A percentile compares a stretch with the other conserved stretches of the same genome.
phyloP scores from a whole-genome alignment of 2,113 vertebrate species.

The Apus apus region DNA sequence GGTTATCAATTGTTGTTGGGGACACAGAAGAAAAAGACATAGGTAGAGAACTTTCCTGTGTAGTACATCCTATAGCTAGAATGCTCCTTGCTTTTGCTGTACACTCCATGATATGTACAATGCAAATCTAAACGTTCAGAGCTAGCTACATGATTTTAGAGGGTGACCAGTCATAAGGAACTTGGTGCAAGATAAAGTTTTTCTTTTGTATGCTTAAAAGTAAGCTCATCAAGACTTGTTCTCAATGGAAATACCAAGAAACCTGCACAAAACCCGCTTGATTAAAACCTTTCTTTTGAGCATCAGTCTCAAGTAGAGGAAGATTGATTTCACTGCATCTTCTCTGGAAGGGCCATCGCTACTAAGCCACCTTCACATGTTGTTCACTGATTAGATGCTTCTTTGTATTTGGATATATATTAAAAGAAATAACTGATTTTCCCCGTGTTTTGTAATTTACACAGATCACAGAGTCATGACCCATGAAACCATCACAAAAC shows the following conservation, averaged over 20 bases:
- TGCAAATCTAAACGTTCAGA: neutral
- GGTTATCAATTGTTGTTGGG: neutral
- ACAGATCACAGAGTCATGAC: neutral
- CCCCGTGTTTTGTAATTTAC: neutral
- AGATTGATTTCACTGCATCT: neutral
- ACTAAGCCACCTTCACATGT: neutral
- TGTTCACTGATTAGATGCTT: neutral
- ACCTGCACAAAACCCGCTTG: rapidly evolving
- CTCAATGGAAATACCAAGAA: neutral
- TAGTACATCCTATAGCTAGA: neutral
- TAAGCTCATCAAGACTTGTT: neutral
- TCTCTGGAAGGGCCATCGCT: neutral
- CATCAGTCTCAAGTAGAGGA: neutral
- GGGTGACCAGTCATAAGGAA: neutral
- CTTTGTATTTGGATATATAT: neutral
- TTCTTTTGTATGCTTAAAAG: neutral
- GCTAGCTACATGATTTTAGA: neutral
- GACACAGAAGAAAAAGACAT: neutral
- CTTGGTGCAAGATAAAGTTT: neutral
- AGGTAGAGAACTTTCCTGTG: neutral
- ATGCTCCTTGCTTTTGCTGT: neutral
- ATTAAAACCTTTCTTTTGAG: neutral
- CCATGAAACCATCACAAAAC: neutral
- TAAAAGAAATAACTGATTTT: neutral
- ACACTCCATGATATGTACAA: rapidly evolving